A percentile compares a stretch with the other conserved stretches of the same genome.
Evolutionary conservation across 2,797 vertebrate species (phyloP).

Genomic region (Myiotriccus ornatus): DNA sequence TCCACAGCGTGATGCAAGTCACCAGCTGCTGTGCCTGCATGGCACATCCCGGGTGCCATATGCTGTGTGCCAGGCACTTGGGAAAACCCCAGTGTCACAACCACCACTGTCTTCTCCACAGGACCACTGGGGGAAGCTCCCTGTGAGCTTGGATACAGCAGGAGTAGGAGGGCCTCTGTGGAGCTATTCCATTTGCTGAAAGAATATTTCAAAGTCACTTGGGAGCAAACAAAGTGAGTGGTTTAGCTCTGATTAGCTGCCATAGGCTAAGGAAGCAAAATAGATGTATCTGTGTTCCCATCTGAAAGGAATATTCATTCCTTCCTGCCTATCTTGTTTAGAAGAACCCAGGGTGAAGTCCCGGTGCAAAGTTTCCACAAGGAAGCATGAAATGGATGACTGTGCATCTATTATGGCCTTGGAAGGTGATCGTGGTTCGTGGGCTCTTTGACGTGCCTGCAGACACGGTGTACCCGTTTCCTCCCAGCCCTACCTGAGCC

Average conservation of each 20-base stretch:
- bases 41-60: background rate
- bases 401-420: background rate
- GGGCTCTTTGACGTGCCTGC: background rate
- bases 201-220: background rate
- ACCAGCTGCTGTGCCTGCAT: background rate
- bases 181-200: background rate
- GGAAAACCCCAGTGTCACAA: background rate
- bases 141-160: background rate
- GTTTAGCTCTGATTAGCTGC: background rate
- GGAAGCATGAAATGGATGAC: background rate
- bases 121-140: background rate
- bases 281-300: background rate
- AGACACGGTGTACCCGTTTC: accelerated
- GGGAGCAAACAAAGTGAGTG: background rate
- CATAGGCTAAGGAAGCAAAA: background rate
- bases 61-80: background rate
- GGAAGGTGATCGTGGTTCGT: accelerated
- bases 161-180: background rate
- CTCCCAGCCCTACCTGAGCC: accelerated
- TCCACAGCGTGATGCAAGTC: background rate
- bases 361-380: background rate
- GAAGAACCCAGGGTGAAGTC: background rate
- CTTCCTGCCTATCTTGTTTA: background rate
- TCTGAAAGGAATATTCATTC: background rate
- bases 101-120: background rate